Conservation (phyloP, 2,888 invertebrate species). For the Cinara cedri region DNA sequence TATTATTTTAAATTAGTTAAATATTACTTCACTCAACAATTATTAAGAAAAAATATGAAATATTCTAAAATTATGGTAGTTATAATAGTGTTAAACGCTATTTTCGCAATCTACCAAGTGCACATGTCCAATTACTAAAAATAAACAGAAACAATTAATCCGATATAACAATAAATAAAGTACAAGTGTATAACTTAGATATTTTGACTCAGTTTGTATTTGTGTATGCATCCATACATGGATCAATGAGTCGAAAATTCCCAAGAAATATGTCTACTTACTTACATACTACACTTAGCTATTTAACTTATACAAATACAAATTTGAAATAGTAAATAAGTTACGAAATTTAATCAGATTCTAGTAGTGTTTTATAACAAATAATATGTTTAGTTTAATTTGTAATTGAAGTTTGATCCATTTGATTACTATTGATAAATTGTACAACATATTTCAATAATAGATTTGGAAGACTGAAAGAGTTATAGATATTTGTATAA, state of each 20-base stretch:
- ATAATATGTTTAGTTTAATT: not conserved
- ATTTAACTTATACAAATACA: not conserved
- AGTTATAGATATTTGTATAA: not conserved
- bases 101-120: not conserved
- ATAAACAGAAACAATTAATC: not conserved
- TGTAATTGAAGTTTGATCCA: not conserved
- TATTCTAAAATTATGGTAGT: not conserved
- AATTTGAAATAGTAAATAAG: not conserved
- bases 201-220: not conserved
- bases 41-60: not conserved
- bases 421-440: not conserved
- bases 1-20: not conserved
- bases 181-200: not conserved
- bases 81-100: constrained; percentile 8
- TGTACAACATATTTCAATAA: constrained; percentile 8
- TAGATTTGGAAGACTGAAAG: constrained; percentile 4
- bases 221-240: too few relatives aligned
- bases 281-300: not conserved
- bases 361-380: not conserved
- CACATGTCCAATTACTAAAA: constrained; percentile 4
- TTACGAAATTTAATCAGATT: not conserved
- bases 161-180: too few relatives aligned
- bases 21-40: not conserved
- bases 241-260: too few relatives aligned
- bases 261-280: not conserved